phyloP scores from a whole-genome alignment of 2,888 invertebrate species.

The Punctoribates punctum region DNA sequence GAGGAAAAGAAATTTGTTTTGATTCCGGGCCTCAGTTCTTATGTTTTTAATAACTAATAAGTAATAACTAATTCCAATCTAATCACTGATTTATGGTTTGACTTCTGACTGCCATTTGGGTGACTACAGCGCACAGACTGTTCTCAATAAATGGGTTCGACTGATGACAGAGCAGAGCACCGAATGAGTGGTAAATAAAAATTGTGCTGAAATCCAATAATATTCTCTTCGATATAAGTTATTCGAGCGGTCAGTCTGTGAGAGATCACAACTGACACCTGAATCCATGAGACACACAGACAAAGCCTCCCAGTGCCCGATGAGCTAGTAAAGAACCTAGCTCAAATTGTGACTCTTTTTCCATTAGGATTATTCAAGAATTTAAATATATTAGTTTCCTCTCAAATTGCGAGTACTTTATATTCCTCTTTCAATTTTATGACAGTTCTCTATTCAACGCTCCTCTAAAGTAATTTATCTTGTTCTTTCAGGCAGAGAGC shows the following conservation, averaged over 20 bases:
- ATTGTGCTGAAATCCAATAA: neutral
- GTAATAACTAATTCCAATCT: neutral
- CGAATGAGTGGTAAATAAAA: conserved; percentile 1
- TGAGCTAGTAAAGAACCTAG: neutral
- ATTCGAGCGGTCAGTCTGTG: neutral
- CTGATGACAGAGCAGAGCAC: neutral
- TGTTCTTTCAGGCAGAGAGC: neutral
- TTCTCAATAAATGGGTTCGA: neutral
- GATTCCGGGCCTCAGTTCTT: neutral
- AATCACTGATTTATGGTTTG: neutral
- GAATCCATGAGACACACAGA: neutral
- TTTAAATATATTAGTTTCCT: too few relatives aligned
- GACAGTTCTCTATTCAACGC: neutral
- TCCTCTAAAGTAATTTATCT: neutral
- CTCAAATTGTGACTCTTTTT: too few relatives aligned
- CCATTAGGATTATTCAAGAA: too few relatives aligned
- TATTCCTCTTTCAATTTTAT: neutral
- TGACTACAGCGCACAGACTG: neutral
- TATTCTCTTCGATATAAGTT: neutral
- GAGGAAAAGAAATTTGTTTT: neutral
- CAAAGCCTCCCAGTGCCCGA: neutral
- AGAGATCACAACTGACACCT: neutral
- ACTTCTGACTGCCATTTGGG: neutral
- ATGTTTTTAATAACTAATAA: neutral
- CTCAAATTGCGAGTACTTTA: neutral